phyloP scores from a whole-genome alignment of 2,113 vertebrate species.

The Corythoichthys intestinalis region DNA sequence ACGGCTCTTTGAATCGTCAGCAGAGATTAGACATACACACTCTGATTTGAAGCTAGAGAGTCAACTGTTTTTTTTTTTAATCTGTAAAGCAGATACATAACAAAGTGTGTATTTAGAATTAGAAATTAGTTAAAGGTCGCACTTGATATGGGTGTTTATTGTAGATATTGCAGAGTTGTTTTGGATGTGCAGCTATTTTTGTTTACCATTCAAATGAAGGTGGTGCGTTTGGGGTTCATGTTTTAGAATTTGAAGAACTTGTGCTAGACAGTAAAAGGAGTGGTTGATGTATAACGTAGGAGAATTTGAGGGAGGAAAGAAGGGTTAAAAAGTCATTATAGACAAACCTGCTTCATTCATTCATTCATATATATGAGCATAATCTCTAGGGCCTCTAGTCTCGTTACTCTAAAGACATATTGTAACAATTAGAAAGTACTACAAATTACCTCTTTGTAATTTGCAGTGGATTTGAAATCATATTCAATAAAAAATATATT shows the following conservation, averaged over 20 bases:
- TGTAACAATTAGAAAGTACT: slow-evolving; percentile 4
- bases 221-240: slow-evolving; percentile 10
- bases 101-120: slow-evolving; percentile 23
- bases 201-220: neutral
- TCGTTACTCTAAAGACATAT: neutral
- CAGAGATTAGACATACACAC: slow-evolving; percentile 11
- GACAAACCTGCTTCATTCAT: slow-evolving; percentile 1
- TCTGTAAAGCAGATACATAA: neutral
- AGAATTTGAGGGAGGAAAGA: slow-evolving; percentile 10
- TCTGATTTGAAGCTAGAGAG: slow-evolving; percentile 26
- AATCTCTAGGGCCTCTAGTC: neutral
- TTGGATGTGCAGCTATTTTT: neutral
- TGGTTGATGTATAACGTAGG: neutral
- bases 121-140: slow-evolving; percentile 16
- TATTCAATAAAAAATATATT: slow-evolving; percentile 35
- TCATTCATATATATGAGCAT: neutral
- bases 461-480: slow-evolving; percentile 14
- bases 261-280: slow-evolving; percentile 10
- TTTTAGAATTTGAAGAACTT: slow-evolving; percentile 21
- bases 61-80: slow-evolving; percentile 2
- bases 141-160: slow-evolving; percentile 27
- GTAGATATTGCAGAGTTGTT: slow-evolving; percentile 21
- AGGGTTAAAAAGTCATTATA: slow-evolving; percentile 3
- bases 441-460: slow-evolving; percentile 1
- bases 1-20: slow-evolving; percentile 79